Evolutionary conservation across 1,140 invertebrate genomes (phyloP).

Genomic region (Drosophila lini): DNA sequence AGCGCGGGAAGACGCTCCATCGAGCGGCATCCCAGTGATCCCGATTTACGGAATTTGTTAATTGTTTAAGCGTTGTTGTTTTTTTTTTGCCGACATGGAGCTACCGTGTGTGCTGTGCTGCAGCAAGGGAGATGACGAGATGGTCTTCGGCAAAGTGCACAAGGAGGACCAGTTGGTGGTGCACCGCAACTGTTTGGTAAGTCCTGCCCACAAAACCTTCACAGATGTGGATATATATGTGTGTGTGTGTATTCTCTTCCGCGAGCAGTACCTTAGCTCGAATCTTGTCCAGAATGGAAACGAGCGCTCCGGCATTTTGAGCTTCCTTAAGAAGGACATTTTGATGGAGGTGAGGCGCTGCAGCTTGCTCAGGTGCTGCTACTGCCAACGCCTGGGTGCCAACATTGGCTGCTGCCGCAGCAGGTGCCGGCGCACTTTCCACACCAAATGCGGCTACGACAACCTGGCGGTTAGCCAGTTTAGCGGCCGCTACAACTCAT

Average conservation of each 20-base stretch:
- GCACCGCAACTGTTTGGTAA: constrained; percentile 57
- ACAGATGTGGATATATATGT: background rate
- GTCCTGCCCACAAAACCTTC: background rate
- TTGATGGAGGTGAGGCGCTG: constrained; percentile 21
- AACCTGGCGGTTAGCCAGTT: constrained; percentile 40
- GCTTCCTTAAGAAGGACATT: constrained; percentile 46
- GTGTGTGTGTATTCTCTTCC: background rate
- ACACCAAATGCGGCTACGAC: constrained; percentile 46
- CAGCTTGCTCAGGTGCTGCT: constrained; percentile 21
- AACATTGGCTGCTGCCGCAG: constrained; percentile 46
- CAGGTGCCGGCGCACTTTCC: constrained; percentile 32
- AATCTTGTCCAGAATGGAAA: constrained; percentile 44
- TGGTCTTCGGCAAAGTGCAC: background rate
- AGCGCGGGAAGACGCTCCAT: background rate
- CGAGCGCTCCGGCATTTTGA: constrained; percentile 8
- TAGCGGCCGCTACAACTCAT: constrained; percentile 38
- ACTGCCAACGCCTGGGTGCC: constrained; percentile 31
- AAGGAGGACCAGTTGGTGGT: background rate
- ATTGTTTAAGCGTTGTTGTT: too few relatives aligned
- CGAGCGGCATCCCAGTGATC: background rate
- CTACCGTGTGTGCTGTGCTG: constrained; percentile 5
- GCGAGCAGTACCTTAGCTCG: constrained; percentile 55
- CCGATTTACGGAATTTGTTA: background rate
- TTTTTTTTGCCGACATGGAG: background rate
- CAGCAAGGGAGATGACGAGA: background rate